Conservation (phyloP, 2,113 vertebrate species). For the Apeltes quadracus region DNA sequence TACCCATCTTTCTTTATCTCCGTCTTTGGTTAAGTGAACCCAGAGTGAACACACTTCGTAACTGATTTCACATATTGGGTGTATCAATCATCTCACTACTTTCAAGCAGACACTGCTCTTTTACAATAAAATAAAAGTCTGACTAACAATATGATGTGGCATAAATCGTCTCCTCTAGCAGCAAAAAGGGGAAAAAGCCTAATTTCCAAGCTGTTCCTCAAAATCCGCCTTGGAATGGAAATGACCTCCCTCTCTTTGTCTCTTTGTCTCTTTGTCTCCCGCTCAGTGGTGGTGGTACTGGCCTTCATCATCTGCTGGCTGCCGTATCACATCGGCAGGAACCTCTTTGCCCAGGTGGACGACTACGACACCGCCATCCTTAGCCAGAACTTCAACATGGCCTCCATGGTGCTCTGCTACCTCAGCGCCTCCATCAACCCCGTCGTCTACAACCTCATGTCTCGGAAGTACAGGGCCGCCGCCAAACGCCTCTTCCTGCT, state of each 20-base stretch:
- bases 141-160: too few relatives aligned
- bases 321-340: constrained; percentile 88
- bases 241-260: not conserved
- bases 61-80: not conserved
- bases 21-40: not conserved
- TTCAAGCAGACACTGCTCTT: not conserved
- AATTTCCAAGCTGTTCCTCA: not conserved
- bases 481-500: constrained; percentile 82
- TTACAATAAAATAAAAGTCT: too few relatives aligned
- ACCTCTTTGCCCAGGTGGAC: constrained; percentile 84
- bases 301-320: constrained; percentile 90
- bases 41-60: not conserved
- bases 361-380: constrained; percentile 79
- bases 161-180: not conserved
- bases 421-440: constrained; percentile 90
- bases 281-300: constrained; percentile 85
- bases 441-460: constrained; percentile 89
- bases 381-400: constrained; percentile 89
- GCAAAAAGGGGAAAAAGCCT: not conserved
- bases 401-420: constrained; percentile 90
- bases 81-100: not conserved
- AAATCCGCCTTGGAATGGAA: not conserved
- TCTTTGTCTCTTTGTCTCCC: not conserved
- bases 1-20: constrained; percentile 17
- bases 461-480: constrained; percentile 84